Evolutionary conservation across 2,797 vertebrate genomes (phyloP).

Genomic region (Chiroxiphia lanceolata): DNA sequence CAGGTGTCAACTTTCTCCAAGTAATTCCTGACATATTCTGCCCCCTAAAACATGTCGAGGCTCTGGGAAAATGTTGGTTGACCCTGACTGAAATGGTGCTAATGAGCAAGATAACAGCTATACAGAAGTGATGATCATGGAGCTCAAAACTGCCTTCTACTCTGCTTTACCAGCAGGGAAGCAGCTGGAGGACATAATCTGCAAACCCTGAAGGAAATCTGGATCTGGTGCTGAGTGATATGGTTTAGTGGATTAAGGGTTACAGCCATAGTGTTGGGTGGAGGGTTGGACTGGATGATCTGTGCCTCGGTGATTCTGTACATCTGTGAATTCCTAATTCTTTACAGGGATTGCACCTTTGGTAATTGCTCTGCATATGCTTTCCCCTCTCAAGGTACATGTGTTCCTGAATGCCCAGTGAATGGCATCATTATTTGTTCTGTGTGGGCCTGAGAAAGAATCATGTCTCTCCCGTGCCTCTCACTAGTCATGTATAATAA

Average conservation of each 20-base stretch:
- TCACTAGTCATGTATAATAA: neutral
- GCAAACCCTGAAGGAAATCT: neutral
- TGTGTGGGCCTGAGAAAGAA: neutral
- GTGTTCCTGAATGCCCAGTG: neutral
- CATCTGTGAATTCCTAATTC: neutral
- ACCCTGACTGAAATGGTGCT: neutral
- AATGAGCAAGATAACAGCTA: neutral
- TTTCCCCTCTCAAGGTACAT: neutral
- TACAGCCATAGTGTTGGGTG: neutral
- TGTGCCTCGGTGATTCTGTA: neutral
- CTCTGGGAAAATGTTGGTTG: neutral
- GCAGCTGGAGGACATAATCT: neutral
- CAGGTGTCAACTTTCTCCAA: neutral
- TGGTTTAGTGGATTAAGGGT: neutral
- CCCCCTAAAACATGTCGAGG: neutral
- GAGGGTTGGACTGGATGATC: neutral
- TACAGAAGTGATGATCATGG: neutral
- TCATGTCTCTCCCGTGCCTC: neutral
- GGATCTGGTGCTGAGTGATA: neutral
- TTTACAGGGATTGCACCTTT: neutral
- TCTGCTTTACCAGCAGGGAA: neutral
- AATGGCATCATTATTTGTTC: neutral
- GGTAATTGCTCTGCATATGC: neutral
- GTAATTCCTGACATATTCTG: neutral
- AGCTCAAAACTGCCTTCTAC: neutral